Base-by-base conservation (phyloP, 2,113 vertebrate species). In the Mustelus asterias region DNA sequence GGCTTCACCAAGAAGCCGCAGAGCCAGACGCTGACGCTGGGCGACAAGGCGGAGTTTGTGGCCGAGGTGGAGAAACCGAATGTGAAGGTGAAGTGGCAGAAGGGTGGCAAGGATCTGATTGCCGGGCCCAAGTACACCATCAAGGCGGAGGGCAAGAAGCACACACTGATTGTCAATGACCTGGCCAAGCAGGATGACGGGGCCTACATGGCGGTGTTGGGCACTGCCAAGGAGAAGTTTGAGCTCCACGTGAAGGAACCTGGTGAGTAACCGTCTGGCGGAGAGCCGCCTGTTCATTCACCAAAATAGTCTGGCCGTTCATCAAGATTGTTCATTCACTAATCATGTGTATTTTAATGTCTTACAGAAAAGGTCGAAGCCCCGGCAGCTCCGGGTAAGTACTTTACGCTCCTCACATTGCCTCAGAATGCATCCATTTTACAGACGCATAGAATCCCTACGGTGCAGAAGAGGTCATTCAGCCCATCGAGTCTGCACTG, bases 181-280 rank as follows among this genome's bases (percentile, higher is more conserved):
- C 96, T 97, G 86, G 96, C 97, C 80, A 97, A 97, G 44, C 98
- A 98, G 0, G 99, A 99, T 96, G 98, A 98, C 96, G 98, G 97
- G 60, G 97, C 97, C 95, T 99, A 99, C 0, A 98, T 98, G 2
- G 98, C 98, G 96, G 99, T 99, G 80, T 98, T 98, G 0, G 98
- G 98, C 96, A 97, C 97, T 80, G 99, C 99, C 96, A 99, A 99
- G 97, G 98, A 99, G 97, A 99, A 99, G 97, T 99, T 99, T 97
- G 99, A 99, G 95, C 98, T 99, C 96, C 99, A 98, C 96, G 98
- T 99, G 96, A 96, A 97, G 96, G 97, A 98, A 93, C 96, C 98
- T 98, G 99, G 99, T 99, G 95, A 96, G 97, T 69, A 0, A 18
- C 1, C 14, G 16, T 22, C 44, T 88, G 85, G 8, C 48, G 3